These are phyloP conservation scores for Trogon melanurus DNA, from an alignment of 2,113 vertebrate species.

Conservation along the genomic window DNA sequence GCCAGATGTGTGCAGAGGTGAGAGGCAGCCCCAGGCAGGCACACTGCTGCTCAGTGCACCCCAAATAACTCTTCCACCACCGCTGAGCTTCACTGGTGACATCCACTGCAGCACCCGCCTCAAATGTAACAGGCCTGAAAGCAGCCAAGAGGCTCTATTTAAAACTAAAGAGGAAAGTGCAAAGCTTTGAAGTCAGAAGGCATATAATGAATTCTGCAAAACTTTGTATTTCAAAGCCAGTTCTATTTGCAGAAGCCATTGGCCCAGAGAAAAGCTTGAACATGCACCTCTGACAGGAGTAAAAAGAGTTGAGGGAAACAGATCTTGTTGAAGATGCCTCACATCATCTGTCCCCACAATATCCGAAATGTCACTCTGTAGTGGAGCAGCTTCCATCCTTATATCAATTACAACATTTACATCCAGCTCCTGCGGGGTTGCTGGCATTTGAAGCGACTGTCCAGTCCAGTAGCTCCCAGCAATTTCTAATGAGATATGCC, in stretches of 20 bases:
- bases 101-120: neutral
- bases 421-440: neutral
- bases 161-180: constrained; percentile 51
- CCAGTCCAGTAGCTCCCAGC: constrained; percentile 45
- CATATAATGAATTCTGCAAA: constrained; percentile 54
- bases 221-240: constrained; percentile 62
- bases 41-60: neutral
- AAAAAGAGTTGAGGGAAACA: constrained; percentile 48
- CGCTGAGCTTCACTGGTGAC: neutral
- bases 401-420: constrained; percentile 45
- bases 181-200: constrained; percentile 67
- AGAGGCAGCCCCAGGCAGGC: rapidly evolving
- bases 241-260: constrained; percentile 68
- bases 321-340: constrained; percentile 5
- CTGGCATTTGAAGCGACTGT: constrained; percentile 37
- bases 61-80: rapidly evolving
- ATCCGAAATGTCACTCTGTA: constrained; percentile 53
- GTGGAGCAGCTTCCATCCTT: neutral
- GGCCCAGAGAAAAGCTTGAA: constrained; percentile 47
- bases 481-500: constrained; percentile 57
- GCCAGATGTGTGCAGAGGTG: neutral
- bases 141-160: constrained; percentile 29
- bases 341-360: constrained; percentile 30
- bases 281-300: constrained; percentile 45
- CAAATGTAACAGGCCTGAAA: neutral